Base-by-base conservation (phyloP, 2,797 vertebrate species). In the Triplophysa bombifrons region DNA sequence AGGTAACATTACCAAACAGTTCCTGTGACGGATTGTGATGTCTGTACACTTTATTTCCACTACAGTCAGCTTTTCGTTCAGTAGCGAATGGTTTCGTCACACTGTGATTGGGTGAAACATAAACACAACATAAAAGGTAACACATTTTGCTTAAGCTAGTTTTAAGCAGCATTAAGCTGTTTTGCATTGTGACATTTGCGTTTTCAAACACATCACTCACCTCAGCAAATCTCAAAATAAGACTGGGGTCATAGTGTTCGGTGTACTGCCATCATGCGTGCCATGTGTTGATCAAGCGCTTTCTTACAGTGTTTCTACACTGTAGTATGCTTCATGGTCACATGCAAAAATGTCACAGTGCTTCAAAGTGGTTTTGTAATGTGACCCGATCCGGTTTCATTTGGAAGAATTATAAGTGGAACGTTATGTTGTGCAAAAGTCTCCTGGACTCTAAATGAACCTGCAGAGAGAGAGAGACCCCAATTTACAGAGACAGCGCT, bases 371-470 rank as follows among this genome's bases (percentile, higher is more conserved):
- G 34, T 64, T 38, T 64, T 14, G 58, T 38, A 51, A 74, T 53
- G 11, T n/a, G 41, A 48, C 38, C 16, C 7, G 16, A n/a, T 48
- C 3, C 10, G 5, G 51, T 51, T 58, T 27, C 34, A 11, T 63
- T 79, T 11, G 19, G 66, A 48, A 34, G 19, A 60, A 76, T 56
- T 76, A 13, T 64, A 60, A 53, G 60, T 83, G 84, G 74, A 80
- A 82, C 22, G 60, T 64, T 38, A 58, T 48, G 11, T 38, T 51
- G 68, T 48, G 65, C 27, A 58, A 61, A 64, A 85, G 83, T 82
- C 83, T 76, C 74, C 60, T 22, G 76, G 80, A 82, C 82, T 84
- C 72, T 81, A 86, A 82, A 86, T 60, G 3, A 20, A 34, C 60
- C 80, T 13, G 44, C 60, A 8, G 63, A 5, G 48, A 4, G 14